Evolutionary conservation across 2,888 invertebrate genomes (phyloP), one percentile per base, ranked within the genome.

Genomic region (Rhabditophanes sp.): DNA sequence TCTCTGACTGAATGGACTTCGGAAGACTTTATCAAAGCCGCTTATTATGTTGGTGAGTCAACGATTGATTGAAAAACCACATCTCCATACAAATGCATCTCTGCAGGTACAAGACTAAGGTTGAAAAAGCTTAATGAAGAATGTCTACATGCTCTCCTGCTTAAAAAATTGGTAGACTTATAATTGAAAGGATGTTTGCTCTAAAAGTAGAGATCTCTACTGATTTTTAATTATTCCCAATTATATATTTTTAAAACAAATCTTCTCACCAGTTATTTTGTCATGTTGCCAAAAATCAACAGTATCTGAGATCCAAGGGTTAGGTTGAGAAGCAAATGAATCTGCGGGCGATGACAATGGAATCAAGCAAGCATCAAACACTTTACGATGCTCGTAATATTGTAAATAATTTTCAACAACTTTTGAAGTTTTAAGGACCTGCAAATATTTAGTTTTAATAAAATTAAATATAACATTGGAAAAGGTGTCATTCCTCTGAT

Each of bases 281-380:
- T 96, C 93, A 66, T 80, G 81, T 57, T 93, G 90, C 96, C 96
- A 96, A 66, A 84, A 78, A 65, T 96, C 93, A 2, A 80, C 78
- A 67, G 78, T 85, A 63, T 96, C 93, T 19, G 80, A 78, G 55
- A 84, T 76, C 96, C 96, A 96, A 0, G 93, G 93, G 73, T 93
- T 96, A 23, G 83, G 79, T 21, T 53, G 59, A 3, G 49, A 46
- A 33, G 53, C 52, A 38, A 59, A 54, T n/a, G 58, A 55, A 36
- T 60, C 60, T 9, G 34, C 37, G 6, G 53, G 38, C 66, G 81
- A 78, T 68, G 93, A 93, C 2, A 85, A 81, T 17, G 80, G 75
- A 6, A 82, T 82, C 44, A 93, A 76, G 71, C 88, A 82, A 42
- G 84, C 78, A 72, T 96, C 96, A 68, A 88, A 96, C 66, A 93